These are phyloP conservation scores for Eristalis pertinax DNA, from an alignment of 2,888 invertebrate genomes.

Conservation along the genomic window DNA sequence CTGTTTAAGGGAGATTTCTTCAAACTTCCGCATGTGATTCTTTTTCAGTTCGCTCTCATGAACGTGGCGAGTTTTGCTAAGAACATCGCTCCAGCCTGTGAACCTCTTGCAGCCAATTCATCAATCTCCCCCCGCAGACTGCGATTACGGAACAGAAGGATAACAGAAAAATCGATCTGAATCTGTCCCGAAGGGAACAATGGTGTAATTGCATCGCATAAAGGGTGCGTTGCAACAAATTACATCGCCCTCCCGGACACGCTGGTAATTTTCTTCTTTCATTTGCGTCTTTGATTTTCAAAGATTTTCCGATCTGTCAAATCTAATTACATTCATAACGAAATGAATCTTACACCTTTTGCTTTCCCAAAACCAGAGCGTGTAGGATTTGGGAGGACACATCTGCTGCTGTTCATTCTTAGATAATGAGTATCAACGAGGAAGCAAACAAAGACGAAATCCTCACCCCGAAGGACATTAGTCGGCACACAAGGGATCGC, in stretches of 20 bases:
- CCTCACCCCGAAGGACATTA: not conserved
- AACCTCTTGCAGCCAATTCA: slow-evolving; percentile 1
- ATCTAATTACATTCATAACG: slow-evolving; percentile 67
- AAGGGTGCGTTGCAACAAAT: slow-evolving; percentile 44
- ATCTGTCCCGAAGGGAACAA: slow-evolving; percentile 50
- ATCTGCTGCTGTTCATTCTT: slow-evolving; percentile 41
- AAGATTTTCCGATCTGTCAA: slow-evolving; percentile 56
- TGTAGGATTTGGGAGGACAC: not conserved
- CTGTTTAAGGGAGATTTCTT: no score
- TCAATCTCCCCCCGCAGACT: not conserved
- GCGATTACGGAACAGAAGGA: not conserved
- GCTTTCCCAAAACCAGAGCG: slow-evolving; percentile 4
- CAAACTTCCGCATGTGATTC: no score
- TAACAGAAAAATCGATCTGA: slow-evolving; percentile 39
- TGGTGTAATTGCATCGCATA: slow-evolving; percentile 61
- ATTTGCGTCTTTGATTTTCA: slow-evolving; percentile 25
- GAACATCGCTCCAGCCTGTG: not conserved
- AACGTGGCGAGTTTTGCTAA: not conserved
- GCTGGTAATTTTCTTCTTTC: not conserved
- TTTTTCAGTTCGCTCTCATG: not conserved
- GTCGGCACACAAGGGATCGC: not conserved
- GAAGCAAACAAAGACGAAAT: slow-evolving; percentile 15
- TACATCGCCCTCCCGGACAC: slow-evolving; percentile 21
- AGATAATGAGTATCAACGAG: slow-evolving; percentile 48
- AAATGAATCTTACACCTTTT: slow-evolving; percentile 68